These are phyloP conservation scores for Phocides pigmalion DNA, from an alignment of 1,140 invertebrate genomes.

Conservation along the genomic window DNA sequence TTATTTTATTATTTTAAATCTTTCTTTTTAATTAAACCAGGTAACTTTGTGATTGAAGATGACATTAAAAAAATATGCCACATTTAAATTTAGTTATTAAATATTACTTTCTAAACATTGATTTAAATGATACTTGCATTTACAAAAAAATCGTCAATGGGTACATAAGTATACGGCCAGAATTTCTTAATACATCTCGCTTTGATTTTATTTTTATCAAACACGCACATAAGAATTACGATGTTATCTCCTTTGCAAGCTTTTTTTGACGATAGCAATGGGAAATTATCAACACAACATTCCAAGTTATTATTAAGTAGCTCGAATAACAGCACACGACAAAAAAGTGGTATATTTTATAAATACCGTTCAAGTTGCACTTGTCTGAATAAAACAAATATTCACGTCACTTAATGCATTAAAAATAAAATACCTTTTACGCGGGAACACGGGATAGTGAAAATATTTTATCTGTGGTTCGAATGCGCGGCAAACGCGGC, in stretches of 20 bases:
- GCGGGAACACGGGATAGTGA: conserved; percentile 52
- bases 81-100: no score
- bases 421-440: conserved; percentile 49
- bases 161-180: no score
- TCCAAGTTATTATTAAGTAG: conserved; percentile 26
- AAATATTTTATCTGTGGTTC: conserved; percentile 53
- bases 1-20: no score
- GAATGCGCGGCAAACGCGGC: conserved; percentile 60
- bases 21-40: no score
- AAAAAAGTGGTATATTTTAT: conserved; percentile 8
- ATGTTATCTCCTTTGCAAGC: conserved; percentile 11
- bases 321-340: conserved; percentile 24
- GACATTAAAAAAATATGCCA: no score
- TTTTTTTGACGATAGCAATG: conserved; percentile 17
- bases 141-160: no score
- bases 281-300: conserved; percentile 15
- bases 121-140: no score
- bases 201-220: no score
- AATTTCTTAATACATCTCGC: no score
- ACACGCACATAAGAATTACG: background rate
- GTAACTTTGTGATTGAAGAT: no score
- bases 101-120: no score
- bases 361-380: background rate
- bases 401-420: conserved; percentile 16
- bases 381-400: conserved; percentile 1